These are phyloP conservation scores for Scaptomyza cyrtandrae DNA, from an alignment of 2,888 invertebrate species.

Conservation along the genomic window DNA sequence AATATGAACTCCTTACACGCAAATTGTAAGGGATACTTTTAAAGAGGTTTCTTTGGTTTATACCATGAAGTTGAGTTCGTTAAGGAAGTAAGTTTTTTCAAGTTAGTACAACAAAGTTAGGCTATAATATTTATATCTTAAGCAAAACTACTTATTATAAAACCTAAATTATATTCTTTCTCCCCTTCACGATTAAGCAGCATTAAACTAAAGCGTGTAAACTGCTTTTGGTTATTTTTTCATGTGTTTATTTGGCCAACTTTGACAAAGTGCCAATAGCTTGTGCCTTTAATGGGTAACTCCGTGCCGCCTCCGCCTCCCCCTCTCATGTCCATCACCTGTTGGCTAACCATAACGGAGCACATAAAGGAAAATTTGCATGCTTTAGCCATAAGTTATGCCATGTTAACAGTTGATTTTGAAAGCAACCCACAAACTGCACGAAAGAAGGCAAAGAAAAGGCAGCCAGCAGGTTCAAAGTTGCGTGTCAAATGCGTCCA, in stretches of 20 bases:
- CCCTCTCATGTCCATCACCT: constrained; percentile 4
- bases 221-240: constrained; percentile 2
- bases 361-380: constrained; percentile 62
- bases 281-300: constrained; percentile 50
- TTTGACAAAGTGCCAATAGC: constrained; percentile 80
- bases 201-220: constrained; percentile 39
- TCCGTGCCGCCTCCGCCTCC: too few relatives aligned
- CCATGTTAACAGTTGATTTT: constrained; percentile 80
- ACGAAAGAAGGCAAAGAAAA: constrained; percentile 38
- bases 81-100: too few relatives aligned
- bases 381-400: constrained; percentile 76
- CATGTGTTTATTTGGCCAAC: constrained; percentile 47
- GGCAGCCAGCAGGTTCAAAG: constrained; percentile 31
- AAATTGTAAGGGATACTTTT: constrained; percentile 2
- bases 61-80: constrained; percentile 14
- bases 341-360: constrained; percentile 53
- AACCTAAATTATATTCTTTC: too few relatives aligned
- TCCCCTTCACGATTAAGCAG: not conserved
- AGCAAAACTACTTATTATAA: too few relatives aligned
- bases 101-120: too few relatives aligned
- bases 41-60: constrained; percentile 15
- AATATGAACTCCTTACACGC: constrained; percentile 50
- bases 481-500: constrained; percentile 73
- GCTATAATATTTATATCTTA: too few relatives aligned
- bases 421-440: constrained; percentile 51